Conservation (phyloP, 2,888 invertebrate genomes). For the Eristalinus sepulchralis region DNA sequence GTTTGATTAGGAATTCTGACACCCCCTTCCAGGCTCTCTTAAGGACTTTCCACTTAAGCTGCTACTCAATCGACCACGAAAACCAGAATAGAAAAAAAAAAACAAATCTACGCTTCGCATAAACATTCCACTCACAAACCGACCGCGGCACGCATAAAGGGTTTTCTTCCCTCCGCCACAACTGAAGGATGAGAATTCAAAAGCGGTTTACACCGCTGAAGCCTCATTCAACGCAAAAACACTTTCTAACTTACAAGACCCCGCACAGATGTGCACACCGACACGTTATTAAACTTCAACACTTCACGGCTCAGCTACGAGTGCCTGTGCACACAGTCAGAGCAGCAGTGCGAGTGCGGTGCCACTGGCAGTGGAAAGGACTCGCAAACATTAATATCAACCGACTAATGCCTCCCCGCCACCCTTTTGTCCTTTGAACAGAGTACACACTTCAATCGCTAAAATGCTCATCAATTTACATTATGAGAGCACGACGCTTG, state of each 20-base stretch:
- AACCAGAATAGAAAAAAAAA: background rate
- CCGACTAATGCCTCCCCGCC: constrained; percentile 12
- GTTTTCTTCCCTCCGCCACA: background rate
- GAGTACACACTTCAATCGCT: constrained; percentile 25
- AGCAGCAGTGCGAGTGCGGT: too few species aligned
- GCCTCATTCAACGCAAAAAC: background rate
- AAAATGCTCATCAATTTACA: constrained; percentile 35
- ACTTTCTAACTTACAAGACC: background rate
- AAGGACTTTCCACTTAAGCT: background rate
- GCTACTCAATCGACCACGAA: background rate
- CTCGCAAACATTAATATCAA: constrained; percentile 26
- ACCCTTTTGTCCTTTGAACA: background rate
- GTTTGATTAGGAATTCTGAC: too few species aligned
- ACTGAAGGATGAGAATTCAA: background rate
- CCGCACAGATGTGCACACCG: background rate
- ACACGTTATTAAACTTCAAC: background rate
- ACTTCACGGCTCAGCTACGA: background rate
- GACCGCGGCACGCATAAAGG: background rate
- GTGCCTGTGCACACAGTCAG: background rate
- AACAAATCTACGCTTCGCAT: background rate
- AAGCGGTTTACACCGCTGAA: background rate
- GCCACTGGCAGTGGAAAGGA: background rate
- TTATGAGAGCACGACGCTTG: constrained; percentile 18
- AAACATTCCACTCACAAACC: background rate
- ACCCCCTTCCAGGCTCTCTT: too few species aligned